Conservation (phyloP, 2,113 vertebrate genomes). For the Malaclemys terrapin region DNA sequence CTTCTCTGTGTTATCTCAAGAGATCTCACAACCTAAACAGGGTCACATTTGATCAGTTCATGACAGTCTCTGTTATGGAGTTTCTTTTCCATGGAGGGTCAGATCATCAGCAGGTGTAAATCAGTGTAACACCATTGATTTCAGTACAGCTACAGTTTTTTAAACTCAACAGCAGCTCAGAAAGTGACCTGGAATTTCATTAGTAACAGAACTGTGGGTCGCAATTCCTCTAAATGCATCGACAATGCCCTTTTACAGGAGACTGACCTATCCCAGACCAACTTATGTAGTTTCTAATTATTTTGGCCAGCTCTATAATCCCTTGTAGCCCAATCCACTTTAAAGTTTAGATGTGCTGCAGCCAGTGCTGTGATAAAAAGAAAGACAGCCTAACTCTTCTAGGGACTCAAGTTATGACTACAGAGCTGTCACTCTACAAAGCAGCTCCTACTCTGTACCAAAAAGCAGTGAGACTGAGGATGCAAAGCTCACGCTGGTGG, state of each 20-base stretch:
- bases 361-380: neutral
- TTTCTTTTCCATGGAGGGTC: neutral
- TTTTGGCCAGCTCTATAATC: neutral
- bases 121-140: neutral
- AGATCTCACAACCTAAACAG: neutral
- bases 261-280: neutral
- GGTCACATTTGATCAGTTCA: neutral
- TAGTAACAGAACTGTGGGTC: neutral
- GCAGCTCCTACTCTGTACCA: neutral
- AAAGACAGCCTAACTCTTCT: neutral
- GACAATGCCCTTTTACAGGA: neutral
- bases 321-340: conserved; percentile 4
- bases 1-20: neutral
- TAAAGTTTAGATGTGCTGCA: neutral
- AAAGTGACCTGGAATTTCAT: neutral
- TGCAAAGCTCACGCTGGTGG: neutral
- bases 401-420: neutral
- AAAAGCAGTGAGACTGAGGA: neutral
- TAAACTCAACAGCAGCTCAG: neutral
- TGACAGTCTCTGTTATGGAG: neutral
- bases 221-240: neutral
- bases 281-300: neutral
- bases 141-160: neutral
- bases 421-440: neutral
- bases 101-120: neutral